Conservation (phyloP, 2,888 invertebrate genomes). For the Ceratothoa steindachneri region DNA sequence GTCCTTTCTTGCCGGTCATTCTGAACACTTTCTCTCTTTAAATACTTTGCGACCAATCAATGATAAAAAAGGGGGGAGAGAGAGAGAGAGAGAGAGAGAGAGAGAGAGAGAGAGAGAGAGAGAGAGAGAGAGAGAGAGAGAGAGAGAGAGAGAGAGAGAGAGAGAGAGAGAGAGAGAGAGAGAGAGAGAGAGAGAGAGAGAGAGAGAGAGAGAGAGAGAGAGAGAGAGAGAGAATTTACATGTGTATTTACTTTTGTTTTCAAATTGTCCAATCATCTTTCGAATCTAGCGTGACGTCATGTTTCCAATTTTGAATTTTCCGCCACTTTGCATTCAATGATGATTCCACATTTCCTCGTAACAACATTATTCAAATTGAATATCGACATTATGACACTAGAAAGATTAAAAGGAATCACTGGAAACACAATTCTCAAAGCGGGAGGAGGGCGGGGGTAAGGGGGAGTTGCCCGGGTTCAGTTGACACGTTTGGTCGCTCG, state of each 20-base stretch:
- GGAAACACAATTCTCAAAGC: slow-evolving; percentile 3
- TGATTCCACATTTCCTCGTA: slow-evolving; percentile 17
- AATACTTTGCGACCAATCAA: too few species aligned
- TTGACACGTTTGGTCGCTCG: not conserved
- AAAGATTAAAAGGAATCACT: slow-evolving; percentile 21
- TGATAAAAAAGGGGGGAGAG: not conserved
- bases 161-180: not conserved
- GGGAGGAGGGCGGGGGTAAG: too few species aligned
- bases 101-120: slow-evolving; percentile 4
- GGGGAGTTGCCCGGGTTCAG: not conserved
- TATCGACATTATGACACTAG: slow-evolving; percentile 43
- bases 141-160: not conserved
- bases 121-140: slow-evolving; percentile 10
- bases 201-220: not conserved
- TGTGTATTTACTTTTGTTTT: slow-evolving; percentile 28
- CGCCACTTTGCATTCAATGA: slow-evolving; percentile 39
- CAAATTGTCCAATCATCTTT: slow-evolving; percentile 40
- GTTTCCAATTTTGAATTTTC: slow-evolving; percentile 36
- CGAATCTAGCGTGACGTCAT: slow-evolving; percentile 38
- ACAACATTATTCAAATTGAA: slow-evolving; percentile 43
- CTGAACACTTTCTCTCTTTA: too few species aligned
- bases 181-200: not conserved
- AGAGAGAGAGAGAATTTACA: too few species aligned
- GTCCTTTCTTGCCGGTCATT: too few species aligned
- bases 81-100: not conserved